Percentiles rank a stretch among this genome's conserved stretches.
Conservation (phyloP, 2,797 vertebrate genomes). For the Alfaro cultratus region DNA sequence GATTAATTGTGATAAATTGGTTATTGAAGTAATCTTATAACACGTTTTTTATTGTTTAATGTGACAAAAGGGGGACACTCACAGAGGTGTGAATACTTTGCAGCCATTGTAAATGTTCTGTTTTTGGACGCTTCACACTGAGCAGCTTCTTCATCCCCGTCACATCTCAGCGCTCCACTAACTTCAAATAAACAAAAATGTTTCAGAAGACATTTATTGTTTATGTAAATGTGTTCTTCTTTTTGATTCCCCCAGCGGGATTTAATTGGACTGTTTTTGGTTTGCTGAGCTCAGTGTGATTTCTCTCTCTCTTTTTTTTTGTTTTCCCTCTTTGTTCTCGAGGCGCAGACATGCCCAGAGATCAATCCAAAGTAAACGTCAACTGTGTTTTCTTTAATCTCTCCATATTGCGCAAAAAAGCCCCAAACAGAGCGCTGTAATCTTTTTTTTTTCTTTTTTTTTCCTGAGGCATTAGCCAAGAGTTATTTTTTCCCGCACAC, state of each 20-base stretch:
- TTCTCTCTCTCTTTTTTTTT: not conserved
- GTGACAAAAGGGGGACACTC: not conserved
- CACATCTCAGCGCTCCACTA: constrained; percentile 8
- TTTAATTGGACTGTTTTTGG: constrained; percentile 64
- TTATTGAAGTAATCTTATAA: no score
- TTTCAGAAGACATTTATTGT: constrained; percentile 54
- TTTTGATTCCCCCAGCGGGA: constrained; percentile 1
- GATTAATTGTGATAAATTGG: no score
- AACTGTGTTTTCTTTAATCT: constrained; percentile 68
- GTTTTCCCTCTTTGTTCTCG: constrained; percentile 55
- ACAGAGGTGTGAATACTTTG: no score
- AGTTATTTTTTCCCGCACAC: constrained; percentile 21
- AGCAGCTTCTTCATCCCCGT: constrained; percentile 9
- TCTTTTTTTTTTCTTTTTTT: constrained; percentile 27
- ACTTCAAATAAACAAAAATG: constrained; percentile 25
- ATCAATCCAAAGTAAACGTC: constrained; percentile 72
- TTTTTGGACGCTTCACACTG: not conserved
- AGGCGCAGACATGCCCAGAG: constrained; percentile 55
- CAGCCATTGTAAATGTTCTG: not conserved
- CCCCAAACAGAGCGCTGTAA: constrained; percentile 51
- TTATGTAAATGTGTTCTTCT: constrained; percentile 20
- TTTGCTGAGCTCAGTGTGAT: constrained; percentile 55
- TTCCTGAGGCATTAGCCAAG: constrained; percentile 49
- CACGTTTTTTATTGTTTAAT: not conserved
- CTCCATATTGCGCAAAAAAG: constrained; percentile 47